Evolutionary conservation across 2,113 vertebrate species (phyloP), one percentile per base, ranked within the genome.

Genomic region (Zapornia atra): DNA sequence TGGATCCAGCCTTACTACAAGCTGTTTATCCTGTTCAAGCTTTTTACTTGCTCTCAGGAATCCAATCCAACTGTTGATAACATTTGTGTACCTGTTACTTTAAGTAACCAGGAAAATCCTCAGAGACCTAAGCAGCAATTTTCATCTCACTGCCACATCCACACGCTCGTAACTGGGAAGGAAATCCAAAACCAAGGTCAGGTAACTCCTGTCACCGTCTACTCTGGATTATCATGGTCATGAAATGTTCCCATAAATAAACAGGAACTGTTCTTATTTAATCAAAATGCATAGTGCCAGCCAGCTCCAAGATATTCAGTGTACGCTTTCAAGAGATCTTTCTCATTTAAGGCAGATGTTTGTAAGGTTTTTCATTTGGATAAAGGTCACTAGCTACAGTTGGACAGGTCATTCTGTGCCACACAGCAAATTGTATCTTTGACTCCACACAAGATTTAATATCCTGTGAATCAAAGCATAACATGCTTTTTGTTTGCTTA

Each of bases 371-470:
- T 95, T 84, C 66, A 82, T 94, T 91, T 89, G 91, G 91, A 65
- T 68, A 85, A 89, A 84, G 57, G 89, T 91, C 44, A 66, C 75
- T 60, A 82, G 28, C 53, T 85, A 31, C 53, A 84, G 86, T 54
- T 42, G 81, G 95, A 90, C 89, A 69, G 91, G 86, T 84, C 91
- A 95, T 61, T 64, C 81, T 82, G 48, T 91, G 89, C 57, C 81
- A 84, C 69, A 50, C 28, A 53, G 84, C 65, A 95, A 92, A 96
- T 79, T 82, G 89, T 64, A 89, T 87, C 86, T 96, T 95, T 72
- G 91, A 91, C 57, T 89, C 86, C 53, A 82, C 66, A 60, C 8
- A n/a, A 91, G 65, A 91, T 96, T 96, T 95, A 96, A 97, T 96
- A 96, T 92, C 93, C 84, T 95, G 94, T 92, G 86, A 87, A 89